Base-by-base conservation (phyloP, 2,888 invertebrate species). In the Idaea aversata region DNA sequence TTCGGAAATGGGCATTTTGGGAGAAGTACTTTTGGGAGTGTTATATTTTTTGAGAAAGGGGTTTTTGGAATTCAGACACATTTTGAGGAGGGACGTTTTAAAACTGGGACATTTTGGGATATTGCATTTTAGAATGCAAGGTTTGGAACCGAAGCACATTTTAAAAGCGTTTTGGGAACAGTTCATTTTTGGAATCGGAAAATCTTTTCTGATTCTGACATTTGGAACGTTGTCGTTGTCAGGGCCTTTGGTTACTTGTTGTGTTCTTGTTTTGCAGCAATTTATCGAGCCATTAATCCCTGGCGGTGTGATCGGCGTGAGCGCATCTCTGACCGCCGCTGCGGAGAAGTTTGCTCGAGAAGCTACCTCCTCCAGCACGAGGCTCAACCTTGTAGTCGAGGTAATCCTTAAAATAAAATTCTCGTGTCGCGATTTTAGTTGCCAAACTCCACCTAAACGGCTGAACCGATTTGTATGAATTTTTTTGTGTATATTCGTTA, bases 381-480 rank as follows among this genome's bases (percentile, higher is more conserved):
- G 94, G 61, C 88, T 96, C 65, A 95, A 94, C 70, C 85, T 96
- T 1, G 94, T 94, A 47, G 93, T 96, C 47, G 94, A 95, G 82
- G 93, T 90, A 71, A 60, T 61, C 47, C 15, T 10, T 47, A 47
- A 47, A 38, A 13, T 6, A 5, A 5, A 47, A 47, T 4, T 13
- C 47, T 47, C 7, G 7, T 47, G 47, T 4, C 0, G 13, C 36
- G 10, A 4, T 36, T 1, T 25, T 25, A 25, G 25, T 25, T 25
- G 25, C 25, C 1, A 25, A 25, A 25, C 25, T 25, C 3, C 25
- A 25, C 25, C 25, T n/a, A n/a, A n/a, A n/a, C n/a, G n/a, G n/a
- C n/a, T n/a, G n/a, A n/a, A n/a, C n/a, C n/a, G n/a, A n/a, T n/a
- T n/a, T n/a, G n/a, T n/a, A n/a, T n/a, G n/a, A n/a, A n/a, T n/a